Evolutionary conservation across 2,888 invertebrate species (phyloP), one percentile per base, ranked within the genome.

Genomic region (Elaeidobius kamerunicus): DNA sequence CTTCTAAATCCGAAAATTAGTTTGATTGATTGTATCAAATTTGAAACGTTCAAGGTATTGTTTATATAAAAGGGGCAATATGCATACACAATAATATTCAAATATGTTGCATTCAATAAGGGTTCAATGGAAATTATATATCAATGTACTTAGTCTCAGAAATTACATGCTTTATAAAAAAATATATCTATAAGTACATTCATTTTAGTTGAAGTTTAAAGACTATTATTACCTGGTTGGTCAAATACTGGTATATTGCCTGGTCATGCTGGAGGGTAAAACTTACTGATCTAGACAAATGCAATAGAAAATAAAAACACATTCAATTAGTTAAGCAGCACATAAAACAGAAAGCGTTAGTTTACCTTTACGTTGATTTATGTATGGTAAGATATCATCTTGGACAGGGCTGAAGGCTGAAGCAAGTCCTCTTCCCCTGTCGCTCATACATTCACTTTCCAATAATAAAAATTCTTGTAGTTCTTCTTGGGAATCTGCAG

Each of bases 401-500:
- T 43, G 11, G 9, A 53, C 50, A 16, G 59, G 45, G 16, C 60
- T 43, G 59, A 74, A 73, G 54, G 78, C 77, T 38, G 75, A 69
- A 2, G 78, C 78, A 51, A 80, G 68, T 20, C 78, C 79, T 45
- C 75, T 68, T 23, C 69, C 71, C 56, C 67, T 69, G 57, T 73
- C 73, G 14, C 69, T 69, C 73, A 76, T 78, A 61, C 80, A 82
- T 65, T 80, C 78, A 61, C 79, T 81, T 67, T 82, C 81, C 11
- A 82, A 66, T 42, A 82, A 66, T 48, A 82, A 69, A 67, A 82
- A 82, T 65, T 82, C 81, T 61, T 81, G 80, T 28, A 82, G 68
- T 58, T 82, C 81, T 60, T 82, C 81, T 60, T 79, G 78, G 63
- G 80, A 81, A 56, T 81, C 79, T 2, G 78, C 79, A 1, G 77